Base-by-base conservation (phyloP, 2,797 vertebrate genomes). In the Eleutherodactylus coqui region DNA sequence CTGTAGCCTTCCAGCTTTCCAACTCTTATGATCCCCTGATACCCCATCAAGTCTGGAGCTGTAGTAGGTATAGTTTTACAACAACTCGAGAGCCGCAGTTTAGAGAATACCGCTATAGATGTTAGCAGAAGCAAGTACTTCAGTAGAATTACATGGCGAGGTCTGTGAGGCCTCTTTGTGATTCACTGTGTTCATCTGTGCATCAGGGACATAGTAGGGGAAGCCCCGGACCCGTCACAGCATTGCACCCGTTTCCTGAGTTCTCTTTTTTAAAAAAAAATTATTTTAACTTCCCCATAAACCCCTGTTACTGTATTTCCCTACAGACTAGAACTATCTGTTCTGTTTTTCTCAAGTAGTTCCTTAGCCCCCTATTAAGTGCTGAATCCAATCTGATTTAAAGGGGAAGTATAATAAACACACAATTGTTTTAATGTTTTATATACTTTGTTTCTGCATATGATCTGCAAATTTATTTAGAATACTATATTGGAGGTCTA, bases 271-370 rank as follows among this genome's bases (percentile, higher is more conserved):
- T n/a, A n/a, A n/a, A n/a, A n/a, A n/a, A n/a, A n/a, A n/a, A n/a
- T 45, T 43, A 5, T 16, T 73, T 6, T 73, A n/a, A 73, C 86
- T 87, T 84, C 86, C 76, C 82, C 76, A 73, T 84, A n/a, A 51
- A 19, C 76, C 78, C 53, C 10, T 51, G 2, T 78, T 60, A 17
- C 58, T 36, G 45, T 77, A 51, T 72, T n/a, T 82, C 78, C 34
- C 62, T 38, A n/a, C 32, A 43, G 24, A 82, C 58, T 55, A 45
- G 7, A n/a, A 36, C 38, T 64, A 27, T 64, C 19, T 27, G 13
- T 21, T 41, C 5, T 43, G 32, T 58, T 2, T 58, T 24, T 34
- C 4, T 75, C 29, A 29, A 24, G 17, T 49, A 41, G 27, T 69
- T 69, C 47, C 64, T 47, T 16, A 47, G 5, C 32, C 45, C 19